phyloP scores from a whole-genome alignment of 2,113 vertebrate genomes.

The Thalassarche chlororhynchos region DNA sequence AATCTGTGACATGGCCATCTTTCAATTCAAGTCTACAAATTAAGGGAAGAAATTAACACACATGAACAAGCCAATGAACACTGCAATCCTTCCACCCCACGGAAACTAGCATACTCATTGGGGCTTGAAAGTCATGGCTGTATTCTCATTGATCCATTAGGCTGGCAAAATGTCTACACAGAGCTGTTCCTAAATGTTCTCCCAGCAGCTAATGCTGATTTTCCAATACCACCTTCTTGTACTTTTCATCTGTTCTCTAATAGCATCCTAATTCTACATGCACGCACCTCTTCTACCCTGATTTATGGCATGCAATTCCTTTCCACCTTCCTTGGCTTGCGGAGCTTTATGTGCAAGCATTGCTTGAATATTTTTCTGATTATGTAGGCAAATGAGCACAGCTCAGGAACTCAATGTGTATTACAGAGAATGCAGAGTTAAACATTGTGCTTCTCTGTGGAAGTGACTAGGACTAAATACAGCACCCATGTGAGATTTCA shows the following conservation, averaged over 20 bases:
- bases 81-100: not conserved
- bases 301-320: not conserved
- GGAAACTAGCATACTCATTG: not conserved
- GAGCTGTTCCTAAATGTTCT: not conserved
- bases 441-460: not conserved
- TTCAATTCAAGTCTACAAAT: conserved; percentile 31
- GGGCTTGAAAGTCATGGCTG: not conserved
- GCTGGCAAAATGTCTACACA: not conserved
- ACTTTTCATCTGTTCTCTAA: not conserved
- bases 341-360: not conserved
- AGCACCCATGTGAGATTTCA: not conserved
- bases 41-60: conserved; percentile 44
- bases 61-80: not conserved
- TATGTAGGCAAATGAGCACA: not conserved
- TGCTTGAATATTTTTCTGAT: not conserved
- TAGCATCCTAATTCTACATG: not conserved
- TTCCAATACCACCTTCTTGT: not conserved
- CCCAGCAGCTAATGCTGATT: not conserved
- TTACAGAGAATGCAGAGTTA: not conserved
- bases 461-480: not conserved
- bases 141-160: not conserved
- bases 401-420: not conserved
- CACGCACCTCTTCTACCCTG: not conserved
- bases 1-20: conserved; percentile 1
- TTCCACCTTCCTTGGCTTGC: not conserved